Evolutionary conservation across 2,113 vertebrate genomes (phyloP).

Genomic region (Toxostoma redivivum): DNA sequence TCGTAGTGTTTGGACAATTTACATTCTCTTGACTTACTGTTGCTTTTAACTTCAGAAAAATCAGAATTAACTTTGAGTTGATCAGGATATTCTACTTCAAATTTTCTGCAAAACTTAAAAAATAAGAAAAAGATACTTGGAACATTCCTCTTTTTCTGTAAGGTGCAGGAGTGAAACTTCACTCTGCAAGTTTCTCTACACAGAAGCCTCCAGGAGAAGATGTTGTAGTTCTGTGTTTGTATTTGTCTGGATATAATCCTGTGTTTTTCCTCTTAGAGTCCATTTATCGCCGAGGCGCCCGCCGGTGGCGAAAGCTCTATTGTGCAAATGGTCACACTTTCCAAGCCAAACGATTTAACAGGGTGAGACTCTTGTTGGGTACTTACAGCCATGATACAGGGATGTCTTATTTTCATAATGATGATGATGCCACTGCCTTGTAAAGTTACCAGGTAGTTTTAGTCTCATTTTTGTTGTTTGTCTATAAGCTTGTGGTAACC

Average conservation of each 20-base stretch:
- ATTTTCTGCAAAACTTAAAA: not conserved
- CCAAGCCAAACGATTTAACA: slow-evolving; percentile 98
- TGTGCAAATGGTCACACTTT: slow-evolving; percentile 97
- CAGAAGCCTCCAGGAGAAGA: not conserved
- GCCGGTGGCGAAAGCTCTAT: slow-evolving; percentile 98
- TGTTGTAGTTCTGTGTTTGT: not conserved
- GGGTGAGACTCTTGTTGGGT: slow-evolving; percentile 75
- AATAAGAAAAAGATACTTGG: not conserved
- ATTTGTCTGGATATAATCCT: slow-evolving; percentile 34
- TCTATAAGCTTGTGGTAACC: not conserved
- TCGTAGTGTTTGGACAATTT: not conserved
- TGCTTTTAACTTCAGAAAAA: not conserved
- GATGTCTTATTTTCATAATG: not conserved
- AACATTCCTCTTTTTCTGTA: not conserved
- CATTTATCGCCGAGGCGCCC: slow-evolving; percentile 96
- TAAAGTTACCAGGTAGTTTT: not conserved
- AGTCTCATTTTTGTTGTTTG: not conserved
- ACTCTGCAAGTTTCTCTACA: not conserved
- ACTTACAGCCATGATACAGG: slow-evolving; percentile 12
- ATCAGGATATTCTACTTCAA: not conserved
- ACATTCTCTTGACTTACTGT: not conserved
- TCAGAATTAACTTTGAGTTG: not conserved
- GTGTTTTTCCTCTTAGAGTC: slow-evolving; percentile 82
- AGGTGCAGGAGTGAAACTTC: not conserved
- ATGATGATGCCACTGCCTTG: not conserved